Conservation (phyloP, 2,797 vertebrate genomes). For the Adelosebastes latens region DNA sequence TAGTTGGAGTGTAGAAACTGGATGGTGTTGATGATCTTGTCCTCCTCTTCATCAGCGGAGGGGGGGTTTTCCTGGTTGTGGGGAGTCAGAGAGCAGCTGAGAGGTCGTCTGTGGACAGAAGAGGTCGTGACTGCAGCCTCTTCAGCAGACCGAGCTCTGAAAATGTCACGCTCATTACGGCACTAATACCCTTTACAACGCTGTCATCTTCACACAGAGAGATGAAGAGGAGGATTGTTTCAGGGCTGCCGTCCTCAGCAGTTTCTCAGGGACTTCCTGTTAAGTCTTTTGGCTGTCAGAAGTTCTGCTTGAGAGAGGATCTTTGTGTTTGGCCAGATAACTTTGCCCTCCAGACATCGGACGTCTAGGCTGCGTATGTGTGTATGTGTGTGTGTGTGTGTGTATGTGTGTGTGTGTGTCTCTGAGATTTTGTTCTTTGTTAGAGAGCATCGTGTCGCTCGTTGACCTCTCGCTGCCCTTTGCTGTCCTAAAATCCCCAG, state of each 20-base stretch:
- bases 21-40: slow-evolving; percentile 15
- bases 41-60: slow-evolving; percentile 11
- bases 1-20: background rate
- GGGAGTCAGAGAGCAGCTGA: slow-evolving; percentile 6
- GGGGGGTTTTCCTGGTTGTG: slow-evolving; percentile 22
- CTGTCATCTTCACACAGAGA: slow-evolving; percentile 14
- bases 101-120: slow-evolving; percentile 26
- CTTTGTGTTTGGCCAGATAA: slow-evolving; percentile 68
- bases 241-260: slow-evolving; percentile 61
- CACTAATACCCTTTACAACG: slow-evolving; percentile 40
- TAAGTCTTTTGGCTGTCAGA: slow-evolving; percentile 63
- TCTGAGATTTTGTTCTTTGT: slow-evolving; percentile 59
- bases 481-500: slow-evolving; percentile 39
- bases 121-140: slow-evolving; percentile 32
- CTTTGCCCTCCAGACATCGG: slow-evolving; percentile 49
- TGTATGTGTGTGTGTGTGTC: slow-evolving; percentile 8
- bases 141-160: slow-evolving; percentile 26
- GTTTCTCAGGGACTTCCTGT: slow-evolving; percentile 66
- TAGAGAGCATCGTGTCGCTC: slow-evolving; percentile 29
- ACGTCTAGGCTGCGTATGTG: background rate
- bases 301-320: slow-evolving; percentile 59
- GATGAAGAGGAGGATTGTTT: slow-evolving; percentile 69
- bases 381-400: slow-evolving; percentile 9
- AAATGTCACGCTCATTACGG: slow-evolving; percentile 73
- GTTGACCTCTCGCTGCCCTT: slow-evolving; percentile 52